A percentile compares a stretch with the other conserved stretches of the same genome.
Conservation (phyloP, 2,797 vertebrate species). For the Austrolebias charrua region DNA sequence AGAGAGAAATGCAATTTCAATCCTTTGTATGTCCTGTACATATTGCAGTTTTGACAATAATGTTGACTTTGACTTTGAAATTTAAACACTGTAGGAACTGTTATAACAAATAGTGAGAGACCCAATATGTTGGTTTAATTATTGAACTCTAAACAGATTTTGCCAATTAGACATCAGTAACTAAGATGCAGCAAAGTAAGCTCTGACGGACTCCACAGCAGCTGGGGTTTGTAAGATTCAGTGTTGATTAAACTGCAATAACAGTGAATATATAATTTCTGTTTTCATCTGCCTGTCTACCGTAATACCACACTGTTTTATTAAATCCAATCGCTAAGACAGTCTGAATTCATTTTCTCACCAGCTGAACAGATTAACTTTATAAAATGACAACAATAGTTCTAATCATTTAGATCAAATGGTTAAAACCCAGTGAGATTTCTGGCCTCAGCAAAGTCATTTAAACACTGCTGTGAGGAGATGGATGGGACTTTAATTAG, state of each 20-base stretch:
- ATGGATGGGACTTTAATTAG: slow-evolving; percentile 17
- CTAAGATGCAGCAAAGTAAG: not conserved
- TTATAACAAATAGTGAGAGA: not conserved
- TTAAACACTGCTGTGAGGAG: not conserved
- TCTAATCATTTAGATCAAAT: slow-evolving; percentile 1
- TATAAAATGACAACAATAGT: not conserved
- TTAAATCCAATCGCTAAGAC: slow-evolving; percentile 7
- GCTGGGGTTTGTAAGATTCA: not conserved
- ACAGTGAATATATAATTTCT: not conserved
- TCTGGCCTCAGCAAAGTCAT: slow-evolving; percentile 9
- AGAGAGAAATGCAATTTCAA: too few relatives aligned
- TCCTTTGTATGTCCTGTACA: too few relatives aligned
- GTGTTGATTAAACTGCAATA: not conserved
- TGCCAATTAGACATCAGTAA: slow-evolving; percentile 11
- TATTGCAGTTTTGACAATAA: too few relatives aligned
- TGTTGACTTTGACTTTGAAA: too few relatives aligned
- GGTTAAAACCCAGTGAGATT: not conserved
- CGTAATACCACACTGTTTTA: not conserved
- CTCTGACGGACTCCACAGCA: not conserved
- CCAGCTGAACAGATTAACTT: not conserved
- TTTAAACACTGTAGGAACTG: not conserved
- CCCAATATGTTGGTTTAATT: not conserved
- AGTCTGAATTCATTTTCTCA: not conserved
- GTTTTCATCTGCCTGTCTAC: slow-evolving; percentile 1
- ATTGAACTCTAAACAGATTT: slow-evolving; percentile 16